Evolutionary conservation across 2,797 vertebrate species (phyloP).

Genomic region (Echiichthys vipera): DNA sequence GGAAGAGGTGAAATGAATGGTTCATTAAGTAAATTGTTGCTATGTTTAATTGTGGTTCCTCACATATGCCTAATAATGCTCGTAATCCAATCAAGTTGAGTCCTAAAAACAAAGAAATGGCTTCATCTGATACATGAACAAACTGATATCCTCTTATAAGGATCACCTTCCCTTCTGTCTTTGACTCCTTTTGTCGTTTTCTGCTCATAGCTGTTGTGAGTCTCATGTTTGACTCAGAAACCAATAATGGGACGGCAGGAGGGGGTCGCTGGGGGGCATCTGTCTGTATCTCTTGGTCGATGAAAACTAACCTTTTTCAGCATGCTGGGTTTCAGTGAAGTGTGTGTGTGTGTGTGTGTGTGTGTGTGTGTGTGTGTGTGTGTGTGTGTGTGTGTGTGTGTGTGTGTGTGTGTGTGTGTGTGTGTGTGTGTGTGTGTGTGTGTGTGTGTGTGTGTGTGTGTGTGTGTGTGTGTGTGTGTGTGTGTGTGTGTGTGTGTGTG

Average conservation of each 20-base stretch:
- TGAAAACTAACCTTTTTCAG: slow-evolving; percentile 36
- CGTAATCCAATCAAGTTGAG: background rate
- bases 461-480: slow-evolving; percentile 13
- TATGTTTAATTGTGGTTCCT: background rate
- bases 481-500: background rate
- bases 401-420: background rate
- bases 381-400: no score
- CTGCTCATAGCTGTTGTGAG: slow-evolving; percentile 30
- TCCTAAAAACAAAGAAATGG: slow-evolving; percentile 7
- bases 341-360: background rate
- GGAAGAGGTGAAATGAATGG: background rate
- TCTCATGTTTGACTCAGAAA: slow-evolving; percentile 35
- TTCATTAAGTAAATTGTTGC: background rate
- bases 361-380: slow-evolving; percentile 7
- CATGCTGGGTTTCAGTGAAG: slow-evolving; percentile 14
- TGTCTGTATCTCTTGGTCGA: slow-evolving; percentile 28
- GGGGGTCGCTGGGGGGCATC: background rate
- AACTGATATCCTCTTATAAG: slow-evolving; percentile 19
- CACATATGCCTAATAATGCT: background rate
- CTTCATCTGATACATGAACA: background rate
- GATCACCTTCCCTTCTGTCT: slow-evolving; percentile 32
- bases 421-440: background rate
- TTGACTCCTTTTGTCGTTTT: slow-evolving; percentile 12
- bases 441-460: background rate
- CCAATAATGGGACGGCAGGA: slow-evolving; percentile 28